A percentile compares a stretch with the other conserved stretches of the same genome.
Evolutionary conservation across 37 sponge, comb jelly and placozoan species (phyloP).

Genomic region (Dysidea cf. avara): DNA sequence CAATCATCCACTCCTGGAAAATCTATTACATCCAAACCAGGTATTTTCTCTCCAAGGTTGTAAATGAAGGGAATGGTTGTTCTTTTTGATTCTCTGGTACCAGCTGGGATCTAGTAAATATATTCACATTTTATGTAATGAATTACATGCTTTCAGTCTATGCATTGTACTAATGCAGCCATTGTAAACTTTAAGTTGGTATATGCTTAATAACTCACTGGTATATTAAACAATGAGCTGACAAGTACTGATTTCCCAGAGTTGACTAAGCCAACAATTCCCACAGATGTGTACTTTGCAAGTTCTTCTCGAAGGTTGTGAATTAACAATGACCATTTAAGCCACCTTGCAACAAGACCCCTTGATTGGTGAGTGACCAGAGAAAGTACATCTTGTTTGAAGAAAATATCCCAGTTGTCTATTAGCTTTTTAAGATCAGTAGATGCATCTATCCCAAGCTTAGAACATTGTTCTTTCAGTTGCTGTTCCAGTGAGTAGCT

Average conservation of each 20-base stretch:
- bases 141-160: background rate
- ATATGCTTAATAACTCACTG: constrained; percentile 17
- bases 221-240: constrained; percentile 34
- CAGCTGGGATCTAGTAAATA: constrained; percentile 37
- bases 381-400: constrained; percentile 47
- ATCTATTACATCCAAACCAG: constrained; percentile 67
- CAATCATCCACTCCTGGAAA: constrained; percentile 78
- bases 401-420: constrained; percentile 44
- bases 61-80: constrained; percentile 75
- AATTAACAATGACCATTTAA: constrained; percentile 56
- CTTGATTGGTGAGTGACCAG: constrained; percentile 33
- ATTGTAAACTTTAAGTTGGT: background rate
- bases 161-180: background rate
- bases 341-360: constrained; percentile 67
- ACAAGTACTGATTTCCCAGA: constrained; percentile 69
- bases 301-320: constrained; percentile 58
- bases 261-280: constrained; percentile 60
- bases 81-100: constrained; percentile 48
- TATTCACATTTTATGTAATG: background rate
- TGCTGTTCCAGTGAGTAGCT: constrained; percentile 73
- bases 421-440: constrained; percentile 28
- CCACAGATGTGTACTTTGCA: constrained; percentile 60
- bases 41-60: constrained; percentile 44
- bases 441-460: constrained; percentile 6
- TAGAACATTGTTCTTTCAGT: constrained; percentile 40